Conservation (phyloP, 1,140 invertebrate genomes). For the Drosophila sucinea region DNA sequence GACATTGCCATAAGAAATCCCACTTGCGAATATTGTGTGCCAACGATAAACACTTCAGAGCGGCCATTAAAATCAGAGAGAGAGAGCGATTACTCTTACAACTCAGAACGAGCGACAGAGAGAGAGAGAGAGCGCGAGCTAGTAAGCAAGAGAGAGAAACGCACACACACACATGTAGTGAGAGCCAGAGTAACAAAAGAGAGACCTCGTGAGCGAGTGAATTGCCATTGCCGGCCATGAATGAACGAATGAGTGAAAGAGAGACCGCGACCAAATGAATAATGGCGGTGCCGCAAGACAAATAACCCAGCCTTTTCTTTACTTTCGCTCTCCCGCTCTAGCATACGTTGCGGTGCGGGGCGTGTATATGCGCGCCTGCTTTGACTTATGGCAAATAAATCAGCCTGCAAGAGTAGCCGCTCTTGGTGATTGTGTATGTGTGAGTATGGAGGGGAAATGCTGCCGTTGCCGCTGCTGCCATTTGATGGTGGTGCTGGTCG, state of each 20-base stretch:
- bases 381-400: slow-evolving; percentile 81
- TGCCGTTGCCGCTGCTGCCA: slow-evolving; percentile 13
- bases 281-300: slow-evolving; percentile 82
- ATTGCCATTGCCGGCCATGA: slow-evolving; percentile 32
- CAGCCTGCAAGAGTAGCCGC: slow-evolving; percentile 56
- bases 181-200: slow-evolving; percentile 1
- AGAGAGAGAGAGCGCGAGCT: slow-evolving; percentile 29
- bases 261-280: slow-evolving; percentile 67
- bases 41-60: slow-evolving; percentile 83
- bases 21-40: slow-evolving; percentile 82
- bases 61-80: slow-evolving; percentile 83
- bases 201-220: slow-evolving; percentile 55
- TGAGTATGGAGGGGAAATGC: slow-evolving; percentile 47
- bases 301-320: slow-evolving; percentile 80
- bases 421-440: slow-evolving; percentile 31
- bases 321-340: slow-evolving; percentile 49
- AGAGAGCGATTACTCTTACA: slow-evolving; percentile 47
- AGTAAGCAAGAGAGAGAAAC: slow-evolving; percentile 13
- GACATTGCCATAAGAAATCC: slow-evolving; percentile 72
- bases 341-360: slow-evolving; percentile 25
- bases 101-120: slow-evolving; percentile 6
- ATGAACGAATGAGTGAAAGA: slow-evolving; percentile 46
- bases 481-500: slow-evolving; percentile 14
- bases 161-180: slow-evolving; percentile 18
- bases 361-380: slow-evolving; percentile 69